phyloP scores from a whole-genome alignment of 2,888 invertebrate genomes.

The Liodrosophila aerea region DNA sequence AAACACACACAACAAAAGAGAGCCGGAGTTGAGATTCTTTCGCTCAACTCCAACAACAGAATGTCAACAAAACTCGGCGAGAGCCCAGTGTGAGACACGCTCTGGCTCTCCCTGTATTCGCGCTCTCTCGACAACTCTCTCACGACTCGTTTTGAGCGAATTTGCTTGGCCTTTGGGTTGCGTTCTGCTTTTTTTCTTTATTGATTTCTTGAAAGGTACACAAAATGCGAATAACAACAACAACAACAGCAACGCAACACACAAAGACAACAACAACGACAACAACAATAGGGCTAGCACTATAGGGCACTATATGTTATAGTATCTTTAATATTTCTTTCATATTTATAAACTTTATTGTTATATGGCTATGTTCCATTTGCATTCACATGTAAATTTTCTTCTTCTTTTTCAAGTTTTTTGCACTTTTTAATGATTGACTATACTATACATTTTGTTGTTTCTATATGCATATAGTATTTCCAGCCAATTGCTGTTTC shows the following conservation, averaged over 20 bases:
- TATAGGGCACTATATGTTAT: constrained; percentile 24
- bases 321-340: constrained; percentile 7
- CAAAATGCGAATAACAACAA: constrained; percentile 77
- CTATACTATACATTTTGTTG: too few relatives aligned
- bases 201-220: constrained; percentile 81
- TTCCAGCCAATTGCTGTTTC: constrained; percentile 11
- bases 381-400: constrained; percentile 10
- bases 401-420: constrained; percentile 12
- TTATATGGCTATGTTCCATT: constrained; percentile 8
- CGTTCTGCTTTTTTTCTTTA: constrained; percentile 77
- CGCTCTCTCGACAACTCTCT: constrained; percentile 17
- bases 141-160: constrained; percentile 71
- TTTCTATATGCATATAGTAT: constrained; percentile 1
- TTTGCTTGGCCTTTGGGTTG: constrained; percentile 61
- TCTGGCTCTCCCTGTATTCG: constrained; percentile 14
- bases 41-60: constrained; percentile 26
- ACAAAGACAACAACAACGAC: constrained; percentile 54
- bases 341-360: constrained; percentile 25
- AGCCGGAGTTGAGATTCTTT: constrained; percentile 25
- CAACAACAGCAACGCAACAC: constrained; percentile 39
- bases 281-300: constrained; percentile 23
- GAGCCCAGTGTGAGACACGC: constrained; percentile 7
- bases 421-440: constrained; percentile 19
- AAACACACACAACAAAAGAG: constrained; percentile 1
- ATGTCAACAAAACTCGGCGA: constrained; percentile 65